phyloP scores from a whole-genome alignment of 1,140 invertebrate species.

The Pararge aegeria region DNA sequence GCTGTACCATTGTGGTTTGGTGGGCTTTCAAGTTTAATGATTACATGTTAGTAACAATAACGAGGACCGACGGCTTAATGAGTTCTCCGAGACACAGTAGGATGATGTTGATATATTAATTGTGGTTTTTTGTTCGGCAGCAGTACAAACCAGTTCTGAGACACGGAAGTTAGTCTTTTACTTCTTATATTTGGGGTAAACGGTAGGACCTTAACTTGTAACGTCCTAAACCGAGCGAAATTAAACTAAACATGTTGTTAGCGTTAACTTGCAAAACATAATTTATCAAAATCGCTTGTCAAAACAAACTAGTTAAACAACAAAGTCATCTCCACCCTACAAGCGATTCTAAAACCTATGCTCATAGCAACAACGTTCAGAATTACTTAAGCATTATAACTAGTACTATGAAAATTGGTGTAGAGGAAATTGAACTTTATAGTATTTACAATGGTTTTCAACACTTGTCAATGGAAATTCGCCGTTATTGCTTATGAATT shows the following conservation, averaged over 20 bases:
- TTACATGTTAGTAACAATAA: too few relatives aligned
- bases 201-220: neutral
- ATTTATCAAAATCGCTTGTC: constrained; percentile 17
- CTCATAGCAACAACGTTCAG: neutral
- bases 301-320: constrained; percentile 6
- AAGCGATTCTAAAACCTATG: neutral
- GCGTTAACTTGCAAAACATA: constrained; percentile 5
- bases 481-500: neutral
- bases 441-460: constrained; percentile 1
- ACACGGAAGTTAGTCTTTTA: too few relatives aligned
- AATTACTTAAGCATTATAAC: neutral
- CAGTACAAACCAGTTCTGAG: too few relatives aligned
- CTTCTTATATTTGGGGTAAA: too few relatives aligned
- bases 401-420: neutral
- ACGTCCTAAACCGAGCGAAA: neutral
- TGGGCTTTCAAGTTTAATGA: too few relatives aligned
- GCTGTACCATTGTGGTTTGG: too few relatives aligned
- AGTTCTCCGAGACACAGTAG: too few relatives aligned
- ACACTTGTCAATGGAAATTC: neutral
- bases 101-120: too few relatives aligned
- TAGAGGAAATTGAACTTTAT: constrained; percentile 8
- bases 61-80: too few relatives aligned
- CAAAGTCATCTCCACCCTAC: neutral
- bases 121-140: too few relatives aligned
- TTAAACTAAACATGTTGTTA: constrained; percentile 1